Evolutionary conservation across 1,140 invertebrate species (phyloP), one percentile per base, ranked within the genome.

Genomic region (Drosophila quadrilineata): DNA sequence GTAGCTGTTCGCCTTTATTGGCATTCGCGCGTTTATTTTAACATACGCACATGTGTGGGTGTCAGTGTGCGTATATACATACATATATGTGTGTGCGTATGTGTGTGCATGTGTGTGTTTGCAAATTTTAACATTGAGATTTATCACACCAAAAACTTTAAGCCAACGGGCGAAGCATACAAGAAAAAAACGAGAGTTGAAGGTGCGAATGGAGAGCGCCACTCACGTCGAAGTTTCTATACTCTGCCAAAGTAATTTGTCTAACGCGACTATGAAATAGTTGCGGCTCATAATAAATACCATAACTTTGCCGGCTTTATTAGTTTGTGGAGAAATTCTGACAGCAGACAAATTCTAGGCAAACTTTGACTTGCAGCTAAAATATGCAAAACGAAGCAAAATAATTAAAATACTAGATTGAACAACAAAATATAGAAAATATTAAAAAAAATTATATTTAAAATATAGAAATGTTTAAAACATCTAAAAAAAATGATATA

Each of bases 81-180:
- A 4, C 8, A 19, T 26, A 22, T 52, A 14, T 9, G 46, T 6
- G 33, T 52, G 41, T 53, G 56, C 35, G 35, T 43, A 36, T 24
- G 45, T 52, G 45, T 17, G 21, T 48, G 3, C n/a, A 35, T 52
- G 41, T 69, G 19, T 71, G 56, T 57, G 66, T 52, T 58, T 63
- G 79, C 64, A 85, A 59, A 85, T 85, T 84, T 82, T 71, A 71
- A 77, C 77, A 85, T 76, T 84, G 79, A 76, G 77, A 84, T 84
- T 84, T 84, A 84, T 84, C 70, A 73, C 73, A 62, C 71, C 60
- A 69, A 75, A 80, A 80, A 75, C 69, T 72, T 72, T 58, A 72
- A 69, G 35, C 69, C 64, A 54, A 41, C 41, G 21, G 58, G 36
- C 49, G 10, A 48, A 24, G n/a, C n/a, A n/a, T 31, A 16, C 22